Evolutionary conservation across 1,140 invertebrate genomes (phyloP), one percentile per base, ranked within the genome.

Genomic region (Sipha flava): DNA sequence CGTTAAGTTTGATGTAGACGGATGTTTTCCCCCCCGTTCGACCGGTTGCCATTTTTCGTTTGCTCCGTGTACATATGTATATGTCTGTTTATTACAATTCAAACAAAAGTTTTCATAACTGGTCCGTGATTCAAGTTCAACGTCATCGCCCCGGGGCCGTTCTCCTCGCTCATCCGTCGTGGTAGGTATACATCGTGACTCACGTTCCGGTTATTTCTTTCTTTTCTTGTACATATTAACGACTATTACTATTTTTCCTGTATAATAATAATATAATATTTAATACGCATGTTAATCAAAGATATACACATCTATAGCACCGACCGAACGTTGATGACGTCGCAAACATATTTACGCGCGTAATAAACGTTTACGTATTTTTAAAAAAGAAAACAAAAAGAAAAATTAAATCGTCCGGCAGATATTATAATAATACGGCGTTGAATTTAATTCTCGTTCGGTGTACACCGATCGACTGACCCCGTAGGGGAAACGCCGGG

Each of bases 71-170:
- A 43, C 21, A 43, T 23, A 37, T 4, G 16, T 40, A 64, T 14
- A 10, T 40, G 37, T 40, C 4, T 40, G 37, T 40, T n/a, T n/a
- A 31, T 29, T 29, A 49, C 34, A 72, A 5, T 9, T 57, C 73
- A 29, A 57, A 77, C 52, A 59, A 77, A 77, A 77, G 73, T 57
- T 75, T 23, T 40, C 47, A 40, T 59, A 34, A 26, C 14, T 34
- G 52, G 47, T 52, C 47, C 49, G 54, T 10, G 37, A 49, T 54
- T 75, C 72, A 75, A 75, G 72, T 75, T 75, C 72, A 57, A 75
- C 73, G 73, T 59, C 73, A 40, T 34, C 73, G 73, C 34, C 52
- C 59, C 34, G 52, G 73, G 66, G 21, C 29, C 49, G 49, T 57
- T 75, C 49, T 57, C 12, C 49, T 40, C 73, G 52, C 62, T 45